A percentile compares a stretch with the other conserved stretches of the same genome.
Conservation (phyloP, 2,888 invertebrate species). For the Tribolium freemani region DNA sequence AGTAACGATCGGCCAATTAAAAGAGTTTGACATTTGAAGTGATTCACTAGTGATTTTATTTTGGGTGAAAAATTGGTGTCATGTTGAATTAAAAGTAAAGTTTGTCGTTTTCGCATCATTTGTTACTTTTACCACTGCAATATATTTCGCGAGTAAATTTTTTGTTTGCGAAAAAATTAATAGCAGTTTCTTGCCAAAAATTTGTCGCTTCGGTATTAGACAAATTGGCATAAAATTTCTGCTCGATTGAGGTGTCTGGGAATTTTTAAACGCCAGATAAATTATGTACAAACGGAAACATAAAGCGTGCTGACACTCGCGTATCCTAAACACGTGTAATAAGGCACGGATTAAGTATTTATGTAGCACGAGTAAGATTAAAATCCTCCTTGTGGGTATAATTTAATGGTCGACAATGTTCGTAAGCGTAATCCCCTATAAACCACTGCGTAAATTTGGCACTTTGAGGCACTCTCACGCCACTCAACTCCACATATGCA, state of each 20-base stretch:
- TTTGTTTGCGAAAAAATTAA: slow-evolving; percentile 12
- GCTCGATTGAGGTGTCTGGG: background rate
- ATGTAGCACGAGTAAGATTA: slow-evolving; percentile 9
- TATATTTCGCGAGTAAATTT: background rate
- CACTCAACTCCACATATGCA: slow-evolving; percentile 1
- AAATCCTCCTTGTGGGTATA: slow-evolving; percentile 24
- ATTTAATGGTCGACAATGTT: slow-evolving; percentile 31
- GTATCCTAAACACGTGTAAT: slow-evolving; percentile 24
- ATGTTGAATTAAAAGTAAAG: slow-evolving; percentile 18
- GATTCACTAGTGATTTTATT: background rate
- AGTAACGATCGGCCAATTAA: slow-evolving; percentile 5
- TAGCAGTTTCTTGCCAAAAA: background rate
- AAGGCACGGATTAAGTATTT: slow-evolving; percentile 14
- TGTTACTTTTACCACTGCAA: slow-evolving; percentile 11
- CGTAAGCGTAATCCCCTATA: slow-evolving; percentile 17
- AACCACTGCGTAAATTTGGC: slow-evolving; percentile 11
- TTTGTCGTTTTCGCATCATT: slow-evolving; percentile 14
- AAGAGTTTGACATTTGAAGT: background rate
- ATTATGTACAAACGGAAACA: slow-evolving; percentile 10
- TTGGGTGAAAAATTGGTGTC: slow-evolving; percentile 13
- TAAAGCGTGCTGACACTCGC: slow-evolving; percentile 8
- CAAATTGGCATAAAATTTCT: background rate
- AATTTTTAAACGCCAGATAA: background rate
- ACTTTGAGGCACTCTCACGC: background rate
- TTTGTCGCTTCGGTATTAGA: background rate